phyloP scores from a whole-genome alignment of 2,113 vertebrate genomes.

The Nannospalax galili region DNA sequence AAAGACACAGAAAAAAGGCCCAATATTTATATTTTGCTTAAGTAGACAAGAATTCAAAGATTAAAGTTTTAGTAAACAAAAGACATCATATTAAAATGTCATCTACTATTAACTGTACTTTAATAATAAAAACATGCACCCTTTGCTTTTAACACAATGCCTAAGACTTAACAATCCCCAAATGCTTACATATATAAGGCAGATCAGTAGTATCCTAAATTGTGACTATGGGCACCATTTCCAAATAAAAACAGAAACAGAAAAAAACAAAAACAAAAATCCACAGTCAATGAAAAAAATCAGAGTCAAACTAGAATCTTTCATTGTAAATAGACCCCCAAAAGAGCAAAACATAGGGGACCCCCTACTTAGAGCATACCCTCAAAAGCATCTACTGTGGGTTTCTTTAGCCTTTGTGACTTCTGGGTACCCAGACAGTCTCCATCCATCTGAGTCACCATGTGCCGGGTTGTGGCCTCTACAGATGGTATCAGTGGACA shows the following conservation, averaged over 20 bases:
- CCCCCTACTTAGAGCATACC: background rate
- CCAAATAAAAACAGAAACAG: background rate
- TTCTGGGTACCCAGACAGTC: background rate
- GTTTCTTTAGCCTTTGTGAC: background rate
- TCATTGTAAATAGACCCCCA: too few relatives aligned
- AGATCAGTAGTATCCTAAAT: background rate
- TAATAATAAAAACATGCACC: background rate
- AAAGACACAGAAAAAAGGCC: background rate
- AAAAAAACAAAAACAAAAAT: too few relatives aligned
- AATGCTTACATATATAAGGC: background rate
- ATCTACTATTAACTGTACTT: background rate
- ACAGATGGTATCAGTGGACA: background rate
- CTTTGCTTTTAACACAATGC: background rate
- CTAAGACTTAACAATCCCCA: background rate
- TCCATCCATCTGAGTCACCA: background rate
- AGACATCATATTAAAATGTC: background rate
- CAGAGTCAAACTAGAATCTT: background rate
- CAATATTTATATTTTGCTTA: background rate
- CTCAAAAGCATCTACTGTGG: background rate
- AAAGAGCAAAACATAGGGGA: background rate
- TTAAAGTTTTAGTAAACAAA: background rate
- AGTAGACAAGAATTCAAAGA: background rate
- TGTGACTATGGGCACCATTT: background rate
- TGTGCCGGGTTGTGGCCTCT: background rate
- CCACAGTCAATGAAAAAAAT: background rate